Base-by-base conservation (phyloP, 1,140 invertebrate genomes). In the Drosophila neocordata region DNA sequence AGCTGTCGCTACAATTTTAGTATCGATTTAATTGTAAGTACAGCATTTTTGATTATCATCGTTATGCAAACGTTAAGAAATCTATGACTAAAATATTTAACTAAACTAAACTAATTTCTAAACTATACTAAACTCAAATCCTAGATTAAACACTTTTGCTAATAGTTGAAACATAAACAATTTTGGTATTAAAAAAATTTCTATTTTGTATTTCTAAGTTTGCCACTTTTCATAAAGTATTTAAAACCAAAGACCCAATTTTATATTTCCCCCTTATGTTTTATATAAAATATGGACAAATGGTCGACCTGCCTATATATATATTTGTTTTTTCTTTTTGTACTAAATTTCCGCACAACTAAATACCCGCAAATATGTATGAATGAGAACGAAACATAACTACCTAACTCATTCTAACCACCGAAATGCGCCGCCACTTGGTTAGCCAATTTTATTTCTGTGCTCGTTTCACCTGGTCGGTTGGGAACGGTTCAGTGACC, bases 301-400 rank as follows among this genome's bases (percentile, higher is more conserved):
- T 79, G 70, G 73, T 58, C 60, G 68, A 74, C 65, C 62, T 34
- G 52, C 81, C 13, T 20, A n/a, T n/a, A n/a, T n/a, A n/a, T n/a
- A n/a, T n/a, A n/a, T n/a, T n/a, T n/a, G n/a, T n/a, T n/a, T n/a
- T n/a, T n/a, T n/a, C n/a, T n/a, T n/a, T n/a, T n/a, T n/a, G n/a
- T 62, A 60, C 72, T 44, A 15, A 44, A 71, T 59, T 77, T 84
- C 53, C 72, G 59, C 65, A 55, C 61, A 81, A 71, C 80, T 75
- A 66, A 73, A 58, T 72, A 69, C 64, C 48, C 52, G 73, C 61
- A 76, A 59, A 41, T 38, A 20, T 37, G 13, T 15, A 15, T 20
- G 5, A 57, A 31, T 31, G n/a, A 34, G 55, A 9, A n/a, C n/a
- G n/a, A n/a, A n/a, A n/a, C n/a, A n/a, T n/a, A n/a, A n/a, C n/a